Evolutionary conservation across 2,888 invertebrate genomes (phyloP), one percentile per base, ranked within the genome.

Genomic region (Rhagophthalmus giganteus): DNA sequence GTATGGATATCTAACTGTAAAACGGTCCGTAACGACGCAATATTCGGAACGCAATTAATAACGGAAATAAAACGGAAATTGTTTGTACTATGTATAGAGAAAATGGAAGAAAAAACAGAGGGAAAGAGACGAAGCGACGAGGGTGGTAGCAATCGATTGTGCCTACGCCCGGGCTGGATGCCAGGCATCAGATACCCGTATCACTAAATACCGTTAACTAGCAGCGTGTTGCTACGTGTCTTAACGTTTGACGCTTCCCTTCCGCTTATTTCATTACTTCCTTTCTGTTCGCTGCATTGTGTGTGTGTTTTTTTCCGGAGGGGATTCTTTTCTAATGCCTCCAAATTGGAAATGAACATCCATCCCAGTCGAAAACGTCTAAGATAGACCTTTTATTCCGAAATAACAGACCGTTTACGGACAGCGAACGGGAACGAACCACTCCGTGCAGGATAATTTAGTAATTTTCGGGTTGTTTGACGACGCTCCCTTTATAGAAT

Each of bases 101-200:
- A 37, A 38, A 46, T 31, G 24, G 32, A 32, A 39, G 28, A 28
- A 45, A n/a, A 45, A 47, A 26, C 13, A 38, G 15, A n/a, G 31
- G 20, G 26, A 46, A 40, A 41, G 35, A 41, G 42, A 40, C 25
- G 41, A 38, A 45, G 32, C 28, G 34, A 33, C 39, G 54, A 45
- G 55, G 45, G 55, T 52, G 48, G 50, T 32, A 52, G 51, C 46
- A 56, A 58, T 58, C 58, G 58, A 58, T 58, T 56, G 54, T 58
- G 55, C 54, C 12, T 53, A 41, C 54, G 44, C 51, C 55, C 55
- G 55, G 58, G 58, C 54, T 52, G 53, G 50, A 52, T 50, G 45
- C 50, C 27, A 52, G 46, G 47, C 53, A 55, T 52, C 53, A 48
- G 53, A 55, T 55, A 53, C 55, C 47, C 53, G 51, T 51, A 49